Evolutionary conservation across 2,797 vertebrate genomes (phyloP).

Genomic region (Australoheros facetus): DNA sequence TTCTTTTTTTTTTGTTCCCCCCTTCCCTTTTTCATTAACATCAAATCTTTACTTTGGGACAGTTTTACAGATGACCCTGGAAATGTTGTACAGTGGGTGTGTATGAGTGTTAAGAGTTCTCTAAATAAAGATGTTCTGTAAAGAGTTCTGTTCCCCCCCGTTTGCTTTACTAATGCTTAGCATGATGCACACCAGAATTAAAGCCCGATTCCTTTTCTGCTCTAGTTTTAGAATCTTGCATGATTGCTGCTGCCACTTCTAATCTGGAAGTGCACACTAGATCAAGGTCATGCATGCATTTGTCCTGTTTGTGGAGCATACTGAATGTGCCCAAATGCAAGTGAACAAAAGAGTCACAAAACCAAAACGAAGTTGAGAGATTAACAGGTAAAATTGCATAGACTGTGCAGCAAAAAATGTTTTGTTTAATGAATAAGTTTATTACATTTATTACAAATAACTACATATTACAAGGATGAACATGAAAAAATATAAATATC

Average conservation of each 20-base stretch:
- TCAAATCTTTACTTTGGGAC: conserved; percentile 41
- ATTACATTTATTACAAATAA: conserved; percentile 37
- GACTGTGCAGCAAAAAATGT: neutral
- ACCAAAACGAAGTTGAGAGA: neutral
- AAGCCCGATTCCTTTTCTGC: neutral
- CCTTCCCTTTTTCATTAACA: too few species aligned
- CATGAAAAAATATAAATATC: conserved; percentile 6
- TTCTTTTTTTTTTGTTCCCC: conserved; percentile 7
- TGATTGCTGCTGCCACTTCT: neutral
- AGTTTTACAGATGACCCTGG: conserved; percentile 56
- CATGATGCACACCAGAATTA: neutral
- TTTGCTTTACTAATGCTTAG: conserved; percentile 16
- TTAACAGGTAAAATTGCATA: neutral
- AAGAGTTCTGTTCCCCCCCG: conserved; percentile 10
- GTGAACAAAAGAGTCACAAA: neutral
- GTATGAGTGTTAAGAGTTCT: conserved; percentile 66
- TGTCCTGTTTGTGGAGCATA: neutral
- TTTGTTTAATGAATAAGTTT: conserved; percentile 41
- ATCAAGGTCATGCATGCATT: neutral
- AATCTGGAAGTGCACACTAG: neutral
- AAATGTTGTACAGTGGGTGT: conserved; percentile 64
- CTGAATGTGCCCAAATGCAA: neutral
- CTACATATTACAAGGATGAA: neutral
- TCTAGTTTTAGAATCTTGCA: neutral
- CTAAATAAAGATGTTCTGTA: conserved; percentile 78